A percentile compares a stretch with the other conserved stretches of the same genome.
phyloP scores from a whole-genome alignment of 2,888 invertebrate species.

The Ormia ochracea region DNA sequence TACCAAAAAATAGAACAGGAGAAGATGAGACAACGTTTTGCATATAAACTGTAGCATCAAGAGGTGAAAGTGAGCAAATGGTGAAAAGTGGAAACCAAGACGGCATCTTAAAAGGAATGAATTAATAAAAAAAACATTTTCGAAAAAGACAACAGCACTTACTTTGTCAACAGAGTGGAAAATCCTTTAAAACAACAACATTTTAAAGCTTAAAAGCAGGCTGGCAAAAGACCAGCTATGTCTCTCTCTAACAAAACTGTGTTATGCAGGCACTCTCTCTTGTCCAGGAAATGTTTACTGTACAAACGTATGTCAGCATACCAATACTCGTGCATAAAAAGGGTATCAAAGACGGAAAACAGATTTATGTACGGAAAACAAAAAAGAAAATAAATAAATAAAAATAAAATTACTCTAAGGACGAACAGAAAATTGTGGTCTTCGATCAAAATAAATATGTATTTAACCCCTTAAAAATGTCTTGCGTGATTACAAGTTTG shows the following conservation, averaged over 20 bases:
- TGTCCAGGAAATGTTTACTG: background rate
- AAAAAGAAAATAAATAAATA: background rate
- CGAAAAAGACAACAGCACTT: constrained; percentile 57
- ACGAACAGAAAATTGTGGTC: background rate
- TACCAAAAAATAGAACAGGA: background rate
- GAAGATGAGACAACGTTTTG: constrained; percentile 14
- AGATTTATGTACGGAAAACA: background rate
- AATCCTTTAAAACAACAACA: constrained; percentile 75
- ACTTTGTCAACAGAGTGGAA: constrained; percentile 72
- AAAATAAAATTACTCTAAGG: background rate
- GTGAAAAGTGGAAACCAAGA: constrained; percentile 27
- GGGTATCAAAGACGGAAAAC: background rate
- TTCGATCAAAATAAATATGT: too few species aligned
- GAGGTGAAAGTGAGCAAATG: constrained; percentile 45
- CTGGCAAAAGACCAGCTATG: constrained; percentile 18
- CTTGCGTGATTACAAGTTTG: background rate
- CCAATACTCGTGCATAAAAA: too few species aligned
- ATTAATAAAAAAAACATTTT: background rate
- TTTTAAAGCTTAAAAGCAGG: constrained; percentile 61
- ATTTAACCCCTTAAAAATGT: background rate
- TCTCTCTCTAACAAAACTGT: background rate
- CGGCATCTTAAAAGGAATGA: constrained; percentile 2
- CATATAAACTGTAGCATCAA: constrained; percentile 53
- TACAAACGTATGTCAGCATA: background rate
- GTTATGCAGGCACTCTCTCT: background rate